Evolutionary conservation across 1,140 invertebrate species (phyloP).

Genomic region (Euborellia annulipes): DNA sequence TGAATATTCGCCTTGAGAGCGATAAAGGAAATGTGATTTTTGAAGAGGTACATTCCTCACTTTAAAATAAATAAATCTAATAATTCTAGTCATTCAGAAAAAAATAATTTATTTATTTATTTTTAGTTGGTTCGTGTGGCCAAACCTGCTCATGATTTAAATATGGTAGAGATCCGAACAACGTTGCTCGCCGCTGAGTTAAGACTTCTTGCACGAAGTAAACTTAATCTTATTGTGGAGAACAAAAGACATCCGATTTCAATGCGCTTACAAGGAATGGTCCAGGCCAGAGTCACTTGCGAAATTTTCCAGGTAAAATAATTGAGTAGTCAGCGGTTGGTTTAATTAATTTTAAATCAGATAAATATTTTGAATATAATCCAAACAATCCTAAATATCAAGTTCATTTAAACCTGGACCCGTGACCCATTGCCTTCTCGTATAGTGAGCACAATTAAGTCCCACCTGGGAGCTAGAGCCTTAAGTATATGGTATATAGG

Average conservation of each 20-base stretch:
- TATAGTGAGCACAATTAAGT: too few relatives aligned
- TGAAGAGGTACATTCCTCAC: slow-evolving; percentile 49
- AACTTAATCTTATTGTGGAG: slow-evolving; percentile 46
- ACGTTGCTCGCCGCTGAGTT: slow-evolving; percentile 53
- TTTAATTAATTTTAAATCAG: too few relatives aligned
- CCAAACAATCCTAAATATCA: too few relatives aligned
- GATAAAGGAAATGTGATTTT: slow-evolving; percentile 54
- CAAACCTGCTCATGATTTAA: slow-evolving; percentile 57
- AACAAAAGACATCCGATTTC: slow-evolving; percentile 41
- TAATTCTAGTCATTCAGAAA: too few relatives aligned
- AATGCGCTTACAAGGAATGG: slow-evolving; percentile 42
- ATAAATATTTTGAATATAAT: too few relatives aligned
- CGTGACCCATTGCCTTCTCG: too few relatives aligned
- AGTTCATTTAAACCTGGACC: too few relatives aligned
- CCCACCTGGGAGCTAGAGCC: too few relatives aligned
- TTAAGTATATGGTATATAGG: too few relatives aligned
- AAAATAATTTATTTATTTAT: slow-evolving; percentile 5
- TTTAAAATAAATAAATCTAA: too few relatives aligned
- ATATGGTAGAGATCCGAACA: slow-evolving; percentile 53
- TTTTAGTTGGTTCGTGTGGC: slow-evolving; percentile 28
- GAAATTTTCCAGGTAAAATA: slow-evolving; percentile 53
- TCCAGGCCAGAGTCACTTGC: slow-evolving; percentile 54
- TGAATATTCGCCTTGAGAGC: slow-evolving; percentile 51
- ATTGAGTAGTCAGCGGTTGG: too few relatives aligned
- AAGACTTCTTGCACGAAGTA: slow-evolving; percentile 49